Evolutionary conservation across 2,888 invertebrate species (phyloP).

Genomic region (Arrhopalites spinosus): DNA sequence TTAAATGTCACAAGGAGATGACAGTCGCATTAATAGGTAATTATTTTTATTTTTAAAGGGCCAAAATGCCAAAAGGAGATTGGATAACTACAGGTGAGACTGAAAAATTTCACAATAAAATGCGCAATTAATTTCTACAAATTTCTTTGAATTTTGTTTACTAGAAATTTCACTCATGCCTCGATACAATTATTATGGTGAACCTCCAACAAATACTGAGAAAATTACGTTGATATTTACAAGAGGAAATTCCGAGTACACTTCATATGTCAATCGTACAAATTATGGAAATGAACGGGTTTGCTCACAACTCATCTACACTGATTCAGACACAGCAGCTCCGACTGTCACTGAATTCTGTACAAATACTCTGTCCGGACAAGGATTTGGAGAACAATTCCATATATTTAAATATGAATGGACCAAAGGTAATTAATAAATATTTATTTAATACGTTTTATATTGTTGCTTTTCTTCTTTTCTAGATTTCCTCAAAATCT

Average conservation of each 20-base stretch:
- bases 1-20: too few relatives aligned
- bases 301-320: slow-evolving; percentile 25
- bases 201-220: slow-evolving; percentile 13
- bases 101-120: background rate
- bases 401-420: slow-evolving; percentile 27
- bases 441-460: too few relatives aligned
- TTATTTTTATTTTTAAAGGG: too few relatives aligned
- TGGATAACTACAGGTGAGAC: slow-evolving; percentile 26
- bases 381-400: slow-evolving; percentile 13
- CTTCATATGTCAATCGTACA: background rate
- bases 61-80: slow-evolving; percentile 30
- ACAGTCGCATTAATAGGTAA: too few relatives aligned
- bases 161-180: slow-evolving; percentile 25
- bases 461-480: background rate
- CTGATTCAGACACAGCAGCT: slow-evolving; percentile 5
- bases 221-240: slow-evolving; percentile 4
- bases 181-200: slow-evolving; percentile 18
- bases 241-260: slow-evolving; percentile 16
- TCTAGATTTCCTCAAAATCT: slow-evolving; percentile 20
- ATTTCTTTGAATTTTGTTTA: background rate
- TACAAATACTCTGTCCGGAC: background rate
- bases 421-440: background rate
- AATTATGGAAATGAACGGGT: slow-evolving; percentile 15
- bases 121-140: background rate
- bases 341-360: slow-evolving; percentile 8